Base-by-base conservation (phyloP, 1,140 invertebrate species). In the Bombus waltoni region DNA sequence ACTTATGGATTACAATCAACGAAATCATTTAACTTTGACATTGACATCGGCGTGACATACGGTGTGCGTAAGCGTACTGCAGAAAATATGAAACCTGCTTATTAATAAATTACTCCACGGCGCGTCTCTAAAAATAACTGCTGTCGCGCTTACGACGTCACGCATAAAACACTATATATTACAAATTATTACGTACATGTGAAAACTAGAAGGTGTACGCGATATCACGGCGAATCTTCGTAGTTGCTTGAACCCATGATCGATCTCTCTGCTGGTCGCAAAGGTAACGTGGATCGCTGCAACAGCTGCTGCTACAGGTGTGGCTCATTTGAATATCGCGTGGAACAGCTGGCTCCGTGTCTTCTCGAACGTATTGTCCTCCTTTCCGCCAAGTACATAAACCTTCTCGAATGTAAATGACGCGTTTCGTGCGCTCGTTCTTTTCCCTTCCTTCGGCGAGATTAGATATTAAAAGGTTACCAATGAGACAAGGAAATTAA, bases 261-360 rank as follows among this genome's bases (percentile, higher is more conserved):
- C 84, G 75, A 81, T 81, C 53, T 85, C 57, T n/a, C 40, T 25
- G 65, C 35, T 47, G 40, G 38, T 44, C 42, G 57, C 57, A 72
- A 22, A 1, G 3, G 32, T 66, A 66, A 85, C 25, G 18, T 22
- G 15, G 57, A 71, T 68, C 3, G 44, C 10, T 28, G 57, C 40
- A 77, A 72, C 47, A 86, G 42, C 74, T 78, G 77, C 38, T 32
- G 74, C 38, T 72, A 74, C 89, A 89, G 88, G 89, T 89, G 88
- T 81, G 76, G 77, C 81, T 89, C 88, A 81, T 90, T 89, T 87
- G 88, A 89, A 90, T 90, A 87, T 90, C 85, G 87, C 74, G 85
- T 81, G 81, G 68, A 89, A 85, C 81, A 90, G 81, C 81, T 83
- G 87, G 88, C 47, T 73, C 47, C 74, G 57, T 65, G 83, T 86